Evolutionary conservation across 1,140 invertebrate genomes (phyloP).

Genomic region (Mizuhopecten yessoensis): DNA sequence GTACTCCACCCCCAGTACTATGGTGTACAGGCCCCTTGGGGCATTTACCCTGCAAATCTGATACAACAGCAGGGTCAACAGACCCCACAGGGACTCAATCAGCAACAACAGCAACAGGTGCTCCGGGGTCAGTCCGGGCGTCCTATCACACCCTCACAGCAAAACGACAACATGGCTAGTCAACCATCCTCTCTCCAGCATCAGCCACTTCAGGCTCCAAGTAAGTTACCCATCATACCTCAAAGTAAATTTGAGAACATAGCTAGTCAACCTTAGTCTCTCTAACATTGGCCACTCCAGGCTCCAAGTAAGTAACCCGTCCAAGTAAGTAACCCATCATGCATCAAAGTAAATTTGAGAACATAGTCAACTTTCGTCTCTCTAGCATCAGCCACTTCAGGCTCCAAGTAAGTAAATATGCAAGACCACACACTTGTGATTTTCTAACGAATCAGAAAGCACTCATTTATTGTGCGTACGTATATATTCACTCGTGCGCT

Average conservation of each 20-base stretch:
- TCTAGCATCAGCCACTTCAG: constrained; percentile 66
- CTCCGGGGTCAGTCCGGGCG: constrained; percentile 78
- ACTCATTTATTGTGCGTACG: too few relatives aligned
- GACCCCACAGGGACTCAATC: constrained; percentile 67
- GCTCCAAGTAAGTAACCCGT: too few relatives aligned
- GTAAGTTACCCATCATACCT: constrained; percentile 48
- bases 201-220: constrained; percentile 67
- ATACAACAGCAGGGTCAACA: constrained; percentile 77
- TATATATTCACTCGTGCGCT: too few relatives aligned
- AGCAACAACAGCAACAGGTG: constrained; percentile 68
- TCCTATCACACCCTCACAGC: constrained; percentile 85
- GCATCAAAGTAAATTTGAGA: too few relatives aligned
- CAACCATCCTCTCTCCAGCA: constrained; percentile 59
- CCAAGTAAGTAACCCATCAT: too few relatives aligned
- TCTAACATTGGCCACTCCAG: too few relatives aligned
- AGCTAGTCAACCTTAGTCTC: too few relatives aligned
- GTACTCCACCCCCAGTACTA: constrained; percentile 83
- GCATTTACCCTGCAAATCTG: constrained; percentile 83
- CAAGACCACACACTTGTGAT: too few relatives aligned
- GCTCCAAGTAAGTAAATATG: constrained; percentile 68
- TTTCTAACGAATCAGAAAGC: too few relatives aligned
- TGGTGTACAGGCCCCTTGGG: constrained; percentile 84
- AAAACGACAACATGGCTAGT: constrained; percentile 71
- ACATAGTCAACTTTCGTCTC: constrained; percentile 58
- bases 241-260: too few relatives aligned